phyloP scores from a whole-genome alignment of 2,797 vertebrate genomes.

The Huso huso region DNA sequence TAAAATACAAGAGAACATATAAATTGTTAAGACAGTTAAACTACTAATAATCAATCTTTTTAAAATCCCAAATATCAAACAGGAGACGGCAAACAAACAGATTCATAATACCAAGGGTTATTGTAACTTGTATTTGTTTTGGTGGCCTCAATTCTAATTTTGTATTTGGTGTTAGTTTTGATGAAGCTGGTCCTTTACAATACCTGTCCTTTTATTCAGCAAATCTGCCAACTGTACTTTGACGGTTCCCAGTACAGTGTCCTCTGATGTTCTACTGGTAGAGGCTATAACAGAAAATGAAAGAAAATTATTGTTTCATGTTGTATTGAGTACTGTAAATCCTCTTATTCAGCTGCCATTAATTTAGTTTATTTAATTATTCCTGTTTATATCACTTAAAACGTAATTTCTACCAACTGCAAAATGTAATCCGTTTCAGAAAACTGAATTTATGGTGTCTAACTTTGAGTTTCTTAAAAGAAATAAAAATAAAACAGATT shows the following conservation, averaged over 20 bases:
- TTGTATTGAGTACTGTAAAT: too few species aligned
- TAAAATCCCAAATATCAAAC: background rate
- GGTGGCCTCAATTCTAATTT: too few species aligned
- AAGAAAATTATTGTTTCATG: background rate
- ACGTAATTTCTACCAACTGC: too few species aligned
- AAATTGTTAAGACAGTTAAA: background rate
- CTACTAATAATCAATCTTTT: background rate
- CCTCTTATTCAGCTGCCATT: too few species aligned
- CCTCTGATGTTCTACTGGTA: constrained; percentile 28
- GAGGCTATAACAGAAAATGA: background rate
- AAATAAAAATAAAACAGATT: too few species aligned
- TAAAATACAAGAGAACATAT: constrained; percentile 28
- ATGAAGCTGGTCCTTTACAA: background rate
- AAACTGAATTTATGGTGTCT: too few species aligned
- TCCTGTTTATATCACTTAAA: too few species aligned
- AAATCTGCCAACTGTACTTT: constrained; percentile 55
- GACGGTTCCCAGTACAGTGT: constrained; percentile 53
- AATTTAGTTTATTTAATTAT: too few species aligned
- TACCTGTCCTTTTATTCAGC: constrained; percentile 60
- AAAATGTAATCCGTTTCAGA: too few species aligned
- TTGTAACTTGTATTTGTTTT: too few species aligned
- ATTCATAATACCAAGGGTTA: background rate
- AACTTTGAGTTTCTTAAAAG: too few species aligned
- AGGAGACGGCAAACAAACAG: background rate
- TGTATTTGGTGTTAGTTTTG: too few species aligned